A percentile compares a stretch with the other conserved stretches of the same genome.
These are phyloP conservation scores for Chondrosia reniformis DNA, from an alignment of 37 sponge, comb jelly and placozoan genomes.

Conservation along the genomic window DNA sequence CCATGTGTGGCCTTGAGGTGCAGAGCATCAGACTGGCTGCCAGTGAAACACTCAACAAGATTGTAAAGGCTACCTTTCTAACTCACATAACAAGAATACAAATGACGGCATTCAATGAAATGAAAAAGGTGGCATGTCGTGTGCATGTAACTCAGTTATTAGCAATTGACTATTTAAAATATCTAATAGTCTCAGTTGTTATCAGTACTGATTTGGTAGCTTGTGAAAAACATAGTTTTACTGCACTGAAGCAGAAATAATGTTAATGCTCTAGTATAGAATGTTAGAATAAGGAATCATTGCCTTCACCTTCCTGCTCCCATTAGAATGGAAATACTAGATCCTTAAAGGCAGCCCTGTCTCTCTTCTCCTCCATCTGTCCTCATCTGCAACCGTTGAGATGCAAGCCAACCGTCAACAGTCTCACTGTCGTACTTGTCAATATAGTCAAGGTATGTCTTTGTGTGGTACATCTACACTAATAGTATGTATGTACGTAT, in stretches of 20 bases:
- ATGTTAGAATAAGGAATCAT: no score
- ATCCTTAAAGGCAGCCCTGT: conserved; percentile 17
- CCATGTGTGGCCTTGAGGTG: conserved; percentile 7
- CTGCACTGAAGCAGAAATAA: no score
- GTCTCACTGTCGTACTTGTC: conserved; percentile 9
- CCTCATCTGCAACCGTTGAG: conserved; percentile 19
- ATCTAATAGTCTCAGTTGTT: no score
- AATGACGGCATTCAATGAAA: conserved; percentile 27
- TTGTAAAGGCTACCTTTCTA: conserved; percentile 18
- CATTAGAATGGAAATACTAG: not conserved
- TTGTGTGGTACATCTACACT: no score
- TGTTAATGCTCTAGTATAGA: no score
- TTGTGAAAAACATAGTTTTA: no score
- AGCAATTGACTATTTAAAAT: not conserved
- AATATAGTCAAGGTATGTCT: conserved; percentile 12
- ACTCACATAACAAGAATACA: conserved; percentile 19
- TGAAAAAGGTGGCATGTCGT: conserved; percentile 1
- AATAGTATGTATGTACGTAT: not conserved
- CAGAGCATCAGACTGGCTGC: conserved; percentile 20
- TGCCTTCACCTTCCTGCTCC: not conserved
- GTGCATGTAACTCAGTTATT: not conserved
- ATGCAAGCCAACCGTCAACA: conserved; percentile 13
- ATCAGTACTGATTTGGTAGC: no score
- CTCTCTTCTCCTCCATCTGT: conserved; percentile 6
- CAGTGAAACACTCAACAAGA: conserved; percentile 15